Percentiles rank a stretch among this genome's conserved stretches.
Conservation (phyloP, 2,113 vertebrate genomes). For the Myrmophylax atrothorax region DNA sequence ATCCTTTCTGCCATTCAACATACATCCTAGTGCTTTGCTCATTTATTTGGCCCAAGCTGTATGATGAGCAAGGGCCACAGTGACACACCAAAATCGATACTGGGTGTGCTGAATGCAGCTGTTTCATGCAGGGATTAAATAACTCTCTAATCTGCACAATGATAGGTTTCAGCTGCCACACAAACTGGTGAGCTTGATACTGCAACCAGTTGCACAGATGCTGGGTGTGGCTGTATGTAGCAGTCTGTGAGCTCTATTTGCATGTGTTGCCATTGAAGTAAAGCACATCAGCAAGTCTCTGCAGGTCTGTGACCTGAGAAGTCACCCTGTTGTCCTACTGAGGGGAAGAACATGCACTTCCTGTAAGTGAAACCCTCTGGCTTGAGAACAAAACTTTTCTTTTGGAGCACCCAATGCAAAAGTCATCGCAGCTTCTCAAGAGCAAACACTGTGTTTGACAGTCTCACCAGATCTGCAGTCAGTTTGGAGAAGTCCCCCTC, state of each 20-base stretch:
- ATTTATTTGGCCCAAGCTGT: neutral
- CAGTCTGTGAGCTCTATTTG: neutral
- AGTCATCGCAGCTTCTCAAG: neutral
- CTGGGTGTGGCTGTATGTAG: neutral
- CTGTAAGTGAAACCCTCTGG: neutral
- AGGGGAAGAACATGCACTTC: neutral
- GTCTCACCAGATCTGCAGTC: neutral
- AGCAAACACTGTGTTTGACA: neutral
- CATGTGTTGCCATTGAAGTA: neutral
- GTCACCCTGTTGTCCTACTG: neutral
- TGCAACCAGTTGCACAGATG: neutral
- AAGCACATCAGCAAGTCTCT: neutral
- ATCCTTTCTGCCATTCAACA: neutral
- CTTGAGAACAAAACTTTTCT: neutral
- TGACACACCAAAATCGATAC: neutral
- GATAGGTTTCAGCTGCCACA: conserved; percentile 34
- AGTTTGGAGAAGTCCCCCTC: neutral
- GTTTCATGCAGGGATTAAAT: conserved; percentile 30
- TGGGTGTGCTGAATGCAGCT: neutral
- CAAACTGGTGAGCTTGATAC: neutral
- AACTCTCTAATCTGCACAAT: conserved; percentile 34
- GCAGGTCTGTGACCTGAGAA: neutral
- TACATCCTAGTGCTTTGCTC: neutral
- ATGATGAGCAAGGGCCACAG: neutral
- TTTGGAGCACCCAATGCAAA: neutral